Evolutionary conservation across 2,797 vertebrate genomes (phyloP), one percentile per base, ranked within the genome.

Genomic region (Hippoglossus hippoglossus): DNA sequence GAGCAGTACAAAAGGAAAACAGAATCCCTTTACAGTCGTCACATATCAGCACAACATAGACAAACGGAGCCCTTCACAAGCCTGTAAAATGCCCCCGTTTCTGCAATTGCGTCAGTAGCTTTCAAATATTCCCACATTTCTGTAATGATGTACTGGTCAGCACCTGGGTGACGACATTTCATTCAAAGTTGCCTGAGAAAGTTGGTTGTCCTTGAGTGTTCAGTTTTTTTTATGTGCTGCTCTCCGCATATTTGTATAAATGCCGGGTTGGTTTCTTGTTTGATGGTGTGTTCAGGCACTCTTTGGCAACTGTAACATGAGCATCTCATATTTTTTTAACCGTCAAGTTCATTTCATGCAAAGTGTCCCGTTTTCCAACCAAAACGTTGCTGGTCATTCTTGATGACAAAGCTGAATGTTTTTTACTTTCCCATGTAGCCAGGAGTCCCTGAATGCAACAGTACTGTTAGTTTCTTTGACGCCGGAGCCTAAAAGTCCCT

Each of bases 241-340:
- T 15, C 22, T 50, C 18, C 0, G 10, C 49, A 21, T 18, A 13
- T 3, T 44, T 61, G 24, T 26, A 10, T 16, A 5, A 1, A 19
- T 3, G 5, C 16, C 5, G 1, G 4, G 8, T 6, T 0, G 6
- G 56, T 55, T 24, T 15, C n/a, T 31, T 24, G 31, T 28, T 34
- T 39, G 7, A 18, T 64, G 63, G 28, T 71, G 54, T 31, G n/a
- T 78, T 75, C 65, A 79, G 69, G 41, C 12, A 36, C 36, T 70
- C 21, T 49, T 44, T 39, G n/a, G 22, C 19, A 71, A 39, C 18
- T 54, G n/a, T 28, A 22, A 21, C 21, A 1, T 26, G 19, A 58
- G 31, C 1, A 11, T 19, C 22, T 28, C 4, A 12, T 47, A 11
- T 44, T 67, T 39, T 26, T 21, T 59, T 55, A 16, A 59, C 22